Conservation (phyloP, 53 echinoderm and acorn worm genomes). For the Paracentrotus lividus region DNA sequence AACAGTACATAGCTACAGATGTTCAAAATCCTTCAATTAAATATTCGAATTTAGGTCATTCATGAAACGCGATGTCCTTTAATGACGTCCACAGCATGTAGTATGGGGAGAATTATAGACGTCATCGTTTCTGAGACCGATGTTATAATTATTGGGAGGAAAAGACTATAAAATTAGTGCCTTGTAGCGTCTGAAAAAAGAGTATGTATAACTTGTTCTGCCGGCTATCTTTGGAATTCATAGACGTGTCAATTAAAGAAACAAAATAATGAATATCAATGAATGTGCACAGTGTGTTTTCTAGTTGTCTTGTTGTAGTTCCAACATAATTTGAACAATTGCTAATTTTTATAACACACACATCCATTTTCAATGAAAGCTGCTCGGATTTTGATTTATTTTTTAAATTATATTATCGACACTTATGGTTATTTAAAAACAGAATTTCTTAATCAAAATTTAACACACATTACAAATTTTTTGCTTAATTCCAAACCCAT, state of each 20-base stretch:
- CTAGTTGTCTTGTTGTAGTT: background rate
- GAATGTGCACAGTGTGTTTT: background rate
- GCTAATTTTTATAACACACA: background rate
- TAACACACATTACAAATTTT: too few relatives aligned
- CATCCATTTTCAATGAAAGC: too few relatives aligned
- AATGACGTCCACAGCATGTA: constrained; percentile 11
- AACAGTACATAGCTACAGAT: too few relatives aligned
- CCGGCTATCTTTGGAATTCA: constrained; percentile 61
- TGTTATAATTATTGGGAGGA: constrained; percentile 22
- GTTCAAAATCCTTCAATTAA: background rate
- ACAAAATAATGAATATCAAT: constrained; percentile 14
- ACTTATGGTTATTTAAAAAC: too few relatives aligned
- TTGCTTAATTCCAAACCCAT: too few relatives aligned
- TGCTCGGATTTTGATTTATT: too few relatives aligned
- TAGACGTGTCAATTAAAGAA: constrained; percentile 64
- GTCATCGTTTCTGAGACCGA: background rate
- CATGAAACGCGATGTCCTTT: background rate
- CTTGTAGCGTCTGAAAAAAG: constrained; percentile 53
- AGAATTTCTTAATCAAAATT: too few relatives aligned
- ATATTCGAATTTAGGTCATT: background rate
- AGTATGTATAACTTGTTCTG: constrained; percentile 49
- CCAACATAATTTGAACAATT: background rate
- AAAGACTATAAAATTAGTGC: constrained; percentile 61
- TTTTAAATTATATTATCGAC: too few relatives aligned
- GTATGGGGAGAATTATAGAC: background rate